Evolutionary conservation across 1,140 invertebrate species (phyloP).

Genomic region (Hermetia illucens): DNA sequence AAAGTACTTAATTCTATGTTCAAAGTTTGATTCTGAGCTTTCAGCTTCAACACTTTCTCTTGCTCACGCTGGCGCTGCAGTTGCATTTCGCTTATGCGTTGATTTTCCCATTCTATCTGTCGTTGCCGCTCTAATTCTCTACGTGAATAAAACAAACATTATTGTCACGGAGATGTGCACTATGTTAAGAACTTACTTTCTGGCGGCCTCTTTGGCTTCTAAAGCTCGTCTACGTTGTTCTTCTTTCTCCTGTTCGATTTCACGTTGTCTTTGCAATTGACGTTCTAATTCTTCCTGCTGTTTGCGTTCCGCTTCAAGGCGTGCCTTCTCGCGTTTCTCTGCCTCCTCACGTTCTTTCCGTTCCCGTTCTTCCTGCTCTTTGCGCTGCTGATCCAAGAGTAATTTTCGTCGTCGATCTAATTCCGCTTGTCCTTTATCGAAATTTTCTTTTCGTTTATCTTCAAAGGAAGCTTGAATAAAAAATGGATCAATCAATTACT

Average conservation of each 20-base stretch:
- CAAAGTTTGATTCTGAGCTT: constrained; percentile 78
- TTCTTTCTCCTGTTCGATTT: constrained; percentile 71
- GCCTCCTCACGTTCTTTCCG: constrained; percentile 81
- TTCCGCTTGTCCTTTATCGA: constrained; percentile 95
- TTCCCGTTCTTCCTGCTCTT: constrained; percentile 74
- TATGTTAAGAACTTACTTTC: constrained; percentile 34
- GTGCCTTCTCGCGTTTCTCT: constrained; percentile 67
- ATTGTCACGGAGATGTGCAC: constrained; percentile 1
- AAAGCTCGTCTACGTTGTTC: constrained; percentile 55
- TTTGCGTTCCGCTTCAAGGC: constrained; percentile 45
- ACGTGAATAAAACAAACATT: constrained; percentile 14
- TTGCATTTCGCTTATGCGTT: constrained; percentile 75
- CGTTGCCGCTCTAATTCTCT: constrained; percentile 90
- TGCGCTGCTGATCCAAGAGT: constrained; percentile 42
- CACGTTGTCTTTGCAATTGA: constrained; percentile 42
- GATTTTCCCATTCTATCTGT: constrained; percentile 91
- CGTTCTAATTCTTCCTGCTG: constrained; percentile 43
- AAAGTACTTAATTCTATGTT: constrained; percentile 33
- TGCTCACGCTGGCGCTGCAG: constrained; percentile 74
- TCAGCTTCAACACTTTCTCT: constrained; percentile 74
- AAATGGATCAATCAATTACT: too few relatives aligned
- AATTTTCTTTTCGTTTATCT: constrained; percentile 93
- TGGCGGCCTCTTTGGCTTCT: constrained; percentile 66
- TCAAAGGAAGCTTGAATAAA: constrained; percentile 70
- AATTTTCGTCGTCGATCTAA: constrained; percentile 81